Base-by-base conservation (phyloP, 2,113 vertebrate genomes). In the Thalassarche chlororhynchos region DNA sequence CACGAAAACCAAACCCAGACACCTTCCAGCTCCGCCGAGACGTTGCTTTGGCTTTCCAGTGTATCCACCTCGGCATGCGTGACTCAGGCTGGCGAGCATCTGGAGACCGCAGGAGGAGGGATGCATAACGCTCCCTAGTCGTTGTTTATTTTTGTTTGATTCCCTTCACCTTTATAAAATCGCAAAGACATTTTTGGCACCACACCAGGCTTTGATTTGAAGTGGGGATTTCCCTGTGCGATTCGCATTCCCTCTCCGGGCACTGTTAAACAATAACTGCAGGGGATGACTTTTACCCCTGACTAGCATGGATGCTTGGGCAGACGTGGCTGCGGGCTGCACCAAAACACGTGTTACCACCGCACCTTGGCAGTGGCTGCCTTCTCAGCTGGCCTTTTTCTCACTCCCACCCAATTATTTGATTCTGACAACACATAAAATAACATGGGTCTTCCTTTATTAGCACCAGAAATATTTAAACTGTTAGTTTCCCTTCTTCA, bases 121-220 rank as follows among this genome's bases (percentile, higher is more conserved):
- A 84, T 78, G 64, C 10, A 0, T 46, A 54, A 31, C 0, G 0
- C 47, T 72, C 87, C 55, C 7, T 5, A 58, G 15, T 34, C 9
- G 2, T 15, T 64, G 85, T 85, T 88, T 93, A 28, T 85, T 96
- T 83, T 58, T 82, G 25, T 71, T 84, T 55, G 8, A 40, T 60
- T 95, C 71, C 70, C 44, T 93, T 54, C 62, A 75, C 85, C 77
- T 96, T 95, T 49, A 80, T 47, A 79, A 95, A 83, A 92, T 90
- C 1, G 0, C 84, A 64, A 32, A 75, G 87, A n/a, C 40, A 5
- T 90, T 84, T 92, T 62, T 79, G 86, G 52, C 57, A 26, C 84
- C 69, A 5, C 54, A 72, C 40, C 71, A 95, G 66, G 21, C 75
- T 87, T 77, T 76, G 52, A 92, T 65, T 86, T 82, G 77, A 94